Evolutionary conservation across 37 sponge, comb jelly and placozoan genomes (phyloP).

Genomic region (Eunapius fragilis): DNA sequence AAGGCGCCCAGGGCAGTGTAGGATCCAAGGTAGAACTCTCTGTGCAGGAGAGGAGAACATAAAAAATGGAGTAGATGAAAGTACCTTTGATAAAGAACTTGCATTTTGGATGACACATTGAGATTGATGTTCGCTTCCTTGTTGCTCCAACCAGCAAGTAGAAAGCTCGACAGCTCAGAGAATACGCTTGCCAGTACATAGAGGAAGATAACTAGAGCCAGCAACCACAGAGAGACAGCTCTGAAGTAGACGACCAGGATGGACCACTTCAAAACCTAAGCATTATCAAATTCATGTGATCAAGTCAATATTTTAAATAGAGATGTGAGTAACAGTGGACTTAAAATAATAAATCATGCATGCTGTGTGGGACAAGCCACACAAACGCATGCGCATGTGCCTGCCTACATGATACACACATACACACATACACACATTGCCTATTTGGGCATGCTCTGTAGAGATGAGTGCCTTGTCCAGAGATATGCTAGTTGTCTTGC

Average conservation of each 20-base stretch:
- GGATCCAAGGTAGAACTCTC: slow-evolving; percentile 73
- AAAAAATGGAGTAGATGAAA: no score
- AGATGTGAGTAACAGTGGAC: no score
- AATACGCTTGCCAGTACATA: not conserved
- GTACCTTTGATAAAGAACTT: no score
- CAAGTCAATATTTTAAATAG: no score
- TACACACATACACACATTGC: slow-evolving; percentile 3
- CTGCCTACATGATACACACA: not conserved
- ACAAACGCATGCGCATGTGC: not conserved
- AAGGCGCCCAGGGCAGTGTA: slow-evolving; percentile 76
- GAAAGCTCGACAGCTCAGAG: not conserved
- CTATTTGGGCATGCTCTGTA: not conserved
- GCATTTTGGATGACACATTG: no score
- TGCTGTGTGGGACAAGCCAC: no score
- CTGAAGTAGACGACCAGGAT: not conserved
- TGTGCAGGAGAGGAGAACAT: no score
- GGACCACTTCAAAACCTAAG: not conserved
- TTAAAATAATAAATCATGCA: no score
- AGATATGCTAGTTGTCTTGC: not conserved
- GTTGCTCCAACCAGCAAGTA: not conserved
- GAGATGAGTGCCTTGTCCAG: not conserved
- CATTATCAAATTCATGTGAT: no score
- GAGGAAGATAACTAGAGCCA: not conserved
- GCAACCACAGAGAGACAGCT: not conserved
- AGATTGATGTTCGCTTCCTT: no score